Base-by-base conservation (phyloP, 2,888 invertebrate genomes). In the Creontiades dilutus region DNA sequence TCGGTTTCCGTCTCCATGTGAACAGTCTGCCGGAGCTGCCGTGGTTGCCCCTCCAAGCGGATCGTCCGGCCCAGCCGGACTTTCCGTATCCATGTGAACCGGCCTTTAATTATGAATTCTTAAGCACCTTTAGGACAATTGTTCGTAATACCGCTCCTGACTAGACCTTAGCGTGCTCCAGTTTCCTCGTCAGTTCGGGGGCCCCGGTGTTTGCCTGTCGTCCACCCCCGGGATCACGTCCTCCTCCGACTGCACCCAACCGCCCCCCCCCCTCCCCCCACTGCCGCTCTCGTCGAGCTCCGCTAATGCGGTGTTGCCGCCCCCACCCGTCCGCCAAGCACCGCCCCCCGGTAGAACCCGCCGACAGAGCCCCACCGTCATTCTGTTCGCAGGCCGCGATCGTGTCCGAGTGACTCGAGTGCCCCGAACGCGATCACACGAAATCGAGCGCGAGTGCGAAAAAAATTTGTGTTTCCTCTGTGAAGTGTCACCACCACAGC, bases 331-430 rank as follows among this genome's bases (percentile, higher is more conserved):
- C 23, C 19, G 23, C 68, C 23, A n/a, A 23, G 68, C 68, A 13
- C 68, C 68, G 68, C 68, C 68, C 68, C 68, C 23, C 57, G 52
- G 57, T 5, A 9, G 68, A 68, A 68, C 68, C 68, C 68, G 68
- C 68, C 23, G 68, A 68, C 68, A 68, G 68, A 68, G 23, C 23
- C 68, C 68, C 68, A 23, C 19, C 68, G 68, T 68, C 68, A 68
- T 23, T 68, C 27, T 23, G 68, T 68, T 23, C 7, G 23, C 5
- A 0, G 23, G 68, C 0, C 68, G 68, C 68, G 68, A 68, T 12
- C 23, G 23, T 4, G 68, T n/a, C 68, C 23, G 68, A 68, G 68
- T 68, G 68, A 68, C 19, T 23, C 68, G 68, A 68, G 68, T 23
- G 68, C 11, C 23, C 19, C 68, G 68, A 12, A 23, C 37, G 37